Conservation (phyloP, 2,888 invertebrate genomes). For the Mystacides longicornis region DNA sequence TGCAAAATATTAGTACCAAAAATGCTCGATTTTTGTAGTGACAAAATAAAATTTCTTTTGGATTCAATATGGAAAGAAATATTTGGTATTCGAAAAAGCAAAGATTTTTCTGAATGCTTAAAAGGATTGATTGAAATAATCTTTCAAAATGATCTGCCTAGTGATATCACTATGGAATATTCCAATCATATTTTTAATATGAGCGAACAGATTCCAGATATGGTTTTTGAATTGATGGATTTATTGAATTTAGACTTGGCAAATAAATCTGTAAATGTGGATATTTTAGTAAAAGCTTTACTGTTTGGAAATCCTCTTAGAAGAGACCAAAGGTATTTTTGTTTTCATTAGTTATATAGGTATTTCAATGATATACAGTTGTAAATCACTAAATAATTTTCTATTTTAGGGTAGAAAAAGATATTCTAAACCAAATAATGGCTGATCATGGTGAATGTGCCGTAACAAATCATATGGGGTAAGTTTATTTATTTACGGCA, state of each 20-base stretch:
- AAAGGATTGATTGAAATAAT: conserved; percentile 39
- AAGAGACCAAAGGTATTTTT: conserved; percentile 48
- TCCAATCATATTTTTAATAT: conserved; percentile 36
- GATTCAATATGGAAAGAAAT: conserved; percentile 41
- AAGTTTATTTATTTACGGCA: too few relatives aligned
- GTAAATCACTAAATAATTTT: background rate
- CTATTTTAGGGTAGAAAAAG: background rate
- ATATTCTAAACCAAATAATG: background rate
- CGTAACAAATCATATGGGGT: too few relatives aligned
- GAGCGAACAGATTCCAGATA: conserved; percentile 35
- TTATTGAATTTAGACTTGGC: conserved; percentile 26
- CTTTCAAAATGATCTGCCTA: conserved; percentile 12
- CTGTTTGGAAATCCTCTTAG: conserved; percentile 44
- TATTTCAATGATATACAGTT: background rate
- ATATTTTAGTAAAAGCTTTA: conserved; percentile 41
- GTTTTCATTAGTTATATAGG: background rate
- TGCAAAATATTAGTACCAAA: conserved; percentile 33
- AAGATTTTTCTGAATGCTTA: conserved; percentile 39
- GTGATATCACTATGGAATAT: conserved; percentile 15
- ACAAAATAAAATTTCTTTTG: conserved; percentile 32
- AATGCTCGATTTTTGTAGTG: conserved; percentile 22
- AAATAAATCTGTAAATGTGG: conserved; percentile 26
- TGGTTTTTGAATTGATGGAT: conserved; percentile 35
- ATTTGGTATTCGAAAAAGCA: conserved; percentile 43
- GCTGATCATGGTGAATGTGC: too few relatives aligned